A percentile compares a stretch with the other conserved stretches of the same genome.
Conservation (phyloP, 2,113 vertebrate species). For the Chunga burmeisteri region DNA sequence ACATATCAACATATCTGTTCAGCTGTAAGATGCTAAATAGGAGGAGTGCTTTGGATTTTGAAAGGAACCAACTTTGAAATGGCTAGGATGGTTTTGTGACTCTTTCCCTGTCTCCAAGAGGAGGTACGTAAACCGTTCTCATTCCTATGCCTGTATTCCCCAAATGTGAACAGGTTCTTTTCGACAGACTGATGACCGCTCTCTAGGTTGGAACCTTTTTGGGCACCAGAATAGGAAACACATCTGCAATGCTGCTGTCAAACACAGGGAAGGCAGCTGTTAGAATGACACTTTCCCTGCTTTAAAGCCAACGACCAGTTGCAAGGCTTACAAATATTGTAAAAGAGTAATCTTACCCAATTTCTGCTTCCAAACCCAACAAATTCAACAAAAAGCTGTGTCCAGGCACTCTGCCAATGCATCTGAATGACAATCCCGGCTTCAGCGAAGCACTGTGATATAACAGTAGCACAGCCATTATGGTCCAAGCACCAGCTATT, state of each 20-base stretch:
- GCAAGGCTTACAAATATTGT: constrained; percentile 30
- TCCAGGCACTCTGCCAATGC: background rate
- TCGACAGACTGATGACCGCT: constrained; percentile 15
- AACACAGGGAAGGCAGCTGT: constrained; percentile 48
- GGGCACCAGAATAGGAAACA: constrained; percentile 34
- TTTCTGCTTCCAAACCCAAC: constrained; percentile 31
- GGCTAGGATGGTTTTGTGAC: constrained; percentile 48
- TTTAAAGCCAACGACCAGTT: constrained; percentile 30
- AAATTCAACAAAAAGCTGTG: constrained; percentile 10
- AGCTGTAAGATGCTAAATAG: constrained; percentile 55
- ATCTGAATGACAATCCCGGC: background rate
- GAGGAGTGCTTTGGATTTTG: constrained; percentile 38
- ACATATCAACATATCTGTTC: constrained; percentile 51
- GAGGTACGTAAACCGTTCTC: constrained; percentile 21
- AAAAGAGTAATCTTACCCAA: constrained; percentile 53
- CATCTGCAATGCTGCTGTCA: constrained; percentile 32
- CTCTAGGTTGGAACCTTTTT: constrained; percentile 52
- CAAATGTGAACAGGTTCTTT: constrained; percentile 35
- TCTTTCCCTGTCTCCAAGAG: constrained; percentile 55
- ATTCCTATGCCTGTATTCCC: constrained; percentile 15
- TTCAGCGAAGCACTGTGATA: constrained; percentile 27
- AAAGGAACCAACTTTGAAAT: constrained; percentile 56
- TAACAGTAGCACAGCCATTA: constrained; percentile 36
- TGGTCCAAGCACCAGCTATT: constrained; percentile 28
- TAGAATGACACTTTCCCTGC: constrained; percentile 42